Evolutionary conservation across 2,113 vertebrate genomes (phyloP), one percentile per base, ranked within the genome.

Genomic region (Balaeniceps rex): DNA sequence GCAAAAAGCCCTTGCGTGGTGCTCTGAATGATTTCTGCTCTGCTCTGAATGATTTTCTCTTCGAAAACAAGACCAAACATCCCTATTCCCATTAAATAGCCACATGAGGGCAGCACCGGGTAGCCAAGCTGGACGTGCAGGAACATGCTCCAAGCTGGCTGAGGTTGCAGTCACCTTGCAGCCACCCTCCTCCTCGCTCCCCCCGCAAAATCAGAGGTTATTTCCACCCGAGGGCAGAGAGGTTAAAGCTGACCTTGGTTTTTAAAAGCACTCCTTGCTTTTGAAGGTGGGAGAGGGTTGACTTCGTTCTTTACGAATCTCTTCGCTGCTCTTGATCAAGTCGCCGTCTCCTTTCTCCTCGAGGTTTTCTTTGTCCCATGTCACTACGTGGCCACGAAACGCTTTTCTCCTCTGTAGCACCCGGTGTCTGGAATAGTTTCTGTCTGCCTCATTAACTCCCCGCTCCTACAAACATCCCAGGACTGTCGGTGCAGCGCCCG

Each of bases 41-140:
- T 44, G 46, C 31, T 51, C n/a, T 3, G 64, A 21, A 4, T 42
- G 2, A 8, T 65, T 84, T 74, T 21, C 33, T 49, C 12, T 10
- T 3, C 8, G n/a, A 33, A 40, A 38, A 7, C 33, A 18, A 18
- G 10, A 15, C 5, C 18, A 8, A 21, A 5, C 54, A 25, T 40
- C 63, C 0, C 25, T 3, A 3, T 49, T 55, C 5, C 26, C 71
- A 10, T 3, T 1, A 0, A 44, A 12, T 0, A 61, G 21, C 96
- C 96, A 46, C 81, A 7, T 2, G 96, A 92, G 76, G 96, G 96
- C 96, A 95, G 94, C 79, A 96, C 14, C 57, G 21, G 46, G 23
- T 46, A 46, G 44, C 61, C 75, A 24, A 85, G 63, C 19, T 10
- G 61, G 52, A 3, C 6, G 4, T 1, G 28, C 21, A 22, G 31